phyloP scores from a whole-genome alignment of 1,140 invertebrate species.

The Drosophila pruinosa region DNA sequence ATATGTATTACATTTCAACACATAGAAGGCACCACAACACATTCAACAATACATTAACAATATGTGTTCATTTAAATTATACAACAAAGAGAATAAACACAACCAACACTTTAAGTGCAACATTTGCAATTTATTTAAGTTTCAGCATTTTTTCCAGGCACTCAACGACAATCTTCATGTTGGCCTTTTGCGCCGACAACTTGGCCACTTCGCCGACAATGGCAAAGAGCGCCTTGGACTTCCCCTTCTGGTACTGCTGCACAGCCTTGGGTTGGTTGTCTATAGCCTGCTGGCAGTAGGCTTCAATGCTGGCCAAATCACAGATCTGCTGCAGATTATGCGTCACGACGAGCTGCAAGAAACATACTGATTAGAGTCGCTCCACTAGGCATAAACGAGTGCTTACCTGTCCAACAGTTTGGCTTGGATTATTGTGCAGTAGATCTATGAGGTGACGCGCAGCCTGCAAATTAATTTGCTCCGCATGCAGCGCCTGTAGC shows the following conservation, averaged over 20 bases:
- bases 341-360: slow-evolving; percentile 85
- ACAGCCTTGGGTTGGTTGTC: slow-evolving; percentile 88
- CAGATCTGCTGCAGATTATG: slow-evolving; percentile 87
- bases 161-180: slow-evolving; percentile 86
- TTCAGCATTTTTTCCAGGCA: slow-evolving; percentile 84
- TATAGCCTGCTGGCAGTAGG: slow-evolving; percentile 86
- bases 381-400: neutral
- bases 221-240: slow-evolving; percentile 87
- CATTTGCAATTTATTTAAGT: neutral
- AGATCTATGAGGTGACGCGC: slow-evolving; percentile 74
- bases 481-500: slow-evolving; percentile 85
- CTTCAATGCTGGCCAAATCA: slow-evolving; percentile 85
- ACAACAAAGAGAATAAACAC: slow-evolving; percentile 47
- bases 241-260: slow-evolving; percentile 87
- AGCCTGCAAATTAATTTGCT: slow-evolving; percentile 86
- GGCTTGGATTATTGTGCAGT: slow-evolving; percentile 82
- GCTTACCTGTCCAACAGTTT: slow-evolving; percentile 82
- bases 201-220: slow-evolving; percentile 86
- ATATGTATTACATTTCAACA: slow-evolving; percentile 52
- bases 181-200: slow-evolving; percentile 85
- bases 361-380: neutral
- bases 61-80: slow-evolving; percentile 50
- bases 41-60: slow-evolving; percentile 36
- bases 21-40: slow-evolving; percentile 56
- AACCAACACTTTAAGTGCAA: slow-evolving; percentile 6